Percentiles rank a stretch among this genome's conserved stretches.
These are phyloP conservation scores for Physocephala rufipes DNA, from an alignment of 2,888 invertebrate species.

Conservation along the genomic window DNA sequence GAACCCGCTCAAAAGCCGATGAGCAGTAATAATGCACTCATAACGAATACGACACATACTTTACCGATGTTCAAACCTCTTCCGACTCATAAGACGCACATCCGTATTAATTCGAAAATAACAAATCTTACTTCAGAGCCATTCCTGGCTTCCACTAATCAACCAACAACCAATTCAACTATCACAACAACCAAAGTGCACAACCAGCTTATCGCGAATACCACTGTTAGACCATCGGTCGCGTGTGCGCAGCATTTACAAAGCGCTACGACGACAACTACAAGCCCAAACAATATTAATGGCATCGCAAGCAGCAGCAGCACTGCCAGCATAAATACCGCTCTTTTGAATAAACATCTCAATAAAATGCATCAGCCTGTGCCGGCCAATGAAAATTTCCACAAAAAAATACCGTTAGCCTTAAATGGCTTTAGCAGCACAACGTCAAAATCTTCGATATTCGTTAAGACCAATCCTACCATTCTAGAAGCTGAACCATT, in stretches of 20 bases:
- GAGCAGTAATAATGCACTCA: background rate
- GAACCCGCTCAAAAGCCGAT: background rate
- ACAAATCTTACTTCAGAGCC: slow-evolving; percentile 56
- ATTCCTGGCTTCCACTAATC: slow-evolving; percentile 50
- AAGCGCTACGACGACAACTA: background rate
- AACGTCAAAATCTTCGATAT: slow-evolving; percentile 52
- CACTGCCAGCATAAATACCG: background rate
- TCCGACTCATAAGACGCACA: slow-evolving; percentile 53
- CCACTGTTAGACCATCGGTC: slow-evolving; percentile 35
- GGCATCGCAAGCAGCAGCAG: background rate
- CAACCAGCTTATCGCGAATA: background rate
- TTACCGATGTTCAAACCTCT: slow-evolving; percentile 56
- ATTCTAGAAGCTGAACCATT: slow-evolving; percentile 64
- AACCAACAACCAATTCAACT: slow-evolving; percentile 34
- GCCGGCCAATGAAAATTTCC: background rate
- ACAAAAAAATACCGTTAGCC: background rate
- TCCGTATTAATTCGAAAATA: slow-evolving; percentile 58
- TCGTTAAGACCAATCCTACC: slow-evolving; percentile 61
- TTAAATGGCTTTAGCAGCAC: slow-evolving; percentile 37
- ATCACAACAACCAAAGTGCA: slow-evolving; percentile 49
- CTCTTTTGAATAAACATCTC: slow-evolving; percentile 38
- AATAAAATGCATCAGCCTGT: no score
- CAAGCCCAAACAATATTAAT: background rate
- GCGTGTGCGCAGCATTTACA: background rate
- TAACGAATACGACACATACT: slow-evolving; percentile 36